Evolutionary conservation across 2,797 vertebrate species (phyloP).

Genomic region (Acrocephalus scirpaceus): DNA sequence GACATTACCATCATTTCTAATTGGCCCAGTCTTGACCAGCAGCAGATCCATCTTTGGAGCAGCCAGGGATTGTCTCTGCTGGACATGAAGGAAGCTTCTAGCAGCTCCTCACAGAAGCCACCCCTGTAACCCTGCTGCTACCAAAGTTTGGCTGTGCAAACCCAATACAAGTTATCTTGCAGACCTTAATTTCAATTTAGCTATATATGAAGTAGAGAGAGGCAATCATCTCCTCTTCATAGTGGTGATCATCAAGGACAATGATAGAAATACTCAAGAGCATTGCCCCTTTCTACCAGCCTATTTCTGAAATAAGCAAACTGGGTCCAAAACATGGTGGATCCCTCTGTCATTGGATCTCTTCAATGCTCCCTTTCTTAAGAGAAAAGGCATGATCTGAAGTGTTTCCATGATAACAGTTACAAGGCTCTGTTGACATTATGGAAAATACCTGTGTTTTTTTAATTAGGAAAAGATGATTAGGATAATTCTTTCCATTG

Average conservation of each 20-base stretch:
- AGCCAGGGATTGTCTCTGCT: background rate
- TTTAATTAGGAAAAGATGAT: background rate
- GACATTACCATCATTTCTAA: fast-evolving
- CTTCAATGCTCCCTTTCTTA: background rate
- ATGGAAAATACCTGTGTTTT: background rate
- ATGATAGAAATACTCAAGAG: background rate
- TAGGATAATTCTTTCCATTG: background rate
- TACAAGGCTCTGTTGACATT: background rate
- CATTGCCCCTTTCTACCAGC: background rate
- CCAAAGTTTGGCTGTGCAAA: fast-evolving
- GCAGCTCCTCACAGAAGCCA: background rate
- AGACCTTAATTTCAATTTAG: background rate
- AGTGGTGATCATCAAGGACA: fast-evolving
- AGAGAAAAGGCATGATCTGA: background rate
- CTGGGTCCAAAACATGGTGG: background rate
- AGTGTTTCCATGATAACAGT: background rate
- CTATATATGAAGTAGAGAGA: background rate
- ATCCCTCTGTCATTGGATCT: background rate
- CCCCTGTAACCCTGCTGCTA: too few species aligned
- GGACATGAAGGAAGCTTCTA: background rate
- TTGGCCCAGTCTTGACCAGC: background rate
- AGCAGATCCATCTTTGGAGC: background rate
- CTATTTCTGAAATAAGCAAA: background rate
- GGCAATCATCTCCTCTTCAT: background rate
- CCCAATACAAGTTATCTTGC: background rate